A percentile compares a stretch with the other conserved stretches of the same genome.
phyloP scores from a whole-genome alignment of 2,113 vertebrate genomes.

The Cebidichthys violaceus region DNA sequence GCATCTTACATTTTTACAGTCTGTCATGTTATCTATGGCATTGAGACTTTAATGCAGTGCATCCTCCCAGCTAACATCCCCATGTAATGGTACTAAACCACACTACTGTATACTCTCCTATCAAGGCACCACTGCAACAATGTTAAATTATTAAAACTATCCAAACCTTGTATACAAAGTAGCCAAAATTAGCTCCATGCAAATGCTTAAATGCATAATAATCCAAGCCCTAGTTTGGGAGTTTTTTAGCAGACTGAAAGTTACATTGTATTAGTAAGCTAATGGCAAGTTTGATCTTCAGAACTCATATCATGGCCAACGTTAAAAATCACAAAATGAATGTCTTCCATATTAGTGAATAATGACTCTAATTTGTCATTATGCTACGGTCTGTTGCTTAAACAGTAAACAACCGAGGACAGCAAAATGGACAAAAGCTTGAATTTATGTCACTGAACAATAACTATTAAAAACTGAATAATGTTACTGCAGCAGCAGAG shows the following conservation, averaged over 20 bases:
- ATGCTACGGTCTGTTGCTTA: neutral
- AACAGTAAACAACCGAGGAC: slow-evolving; percentile 29
- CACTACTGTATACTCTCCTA: neutral
- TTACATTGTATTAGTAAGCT: neutral
- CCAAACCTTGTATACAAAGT: neutral
- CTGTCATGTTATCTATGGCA: neutral
- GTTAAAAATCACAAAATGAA: neutral
- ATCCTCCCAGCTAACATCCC: neutral
- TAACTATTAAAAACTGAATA: slow-evolving; percentile 57
- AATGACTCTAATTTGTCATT: slow-evolving; percentile 33
- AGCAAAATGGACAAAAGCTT: slow-evolving; percentile 40
- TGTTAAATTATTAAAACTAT: neutral
- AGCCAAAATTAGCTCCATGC: neutral
- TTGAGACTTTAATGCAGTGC: neutral
- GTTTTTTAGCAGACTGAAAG: neutral
- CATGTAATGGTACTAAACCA: neutral
- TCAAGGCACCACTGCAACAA: neutral
- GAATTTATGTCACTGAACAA: slow-evolving; percentile 51
- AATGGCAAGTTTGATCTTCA: neutral
- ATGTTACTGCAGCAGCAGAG: slow-evolving; percentile 36
- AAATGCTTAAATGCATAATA: neutral
- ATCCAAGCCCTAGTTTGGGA: neutral
- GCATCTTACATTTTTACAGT: too few relatives aligned
- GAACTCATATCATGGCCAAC: neutral
- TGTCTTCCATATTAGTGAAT: neutral